These are phyloP conservation scores for Kryptopterus vitreolus DNA, from an alignment of 2,797 vertebrate species.

Conservation along the genomic window DNA sequence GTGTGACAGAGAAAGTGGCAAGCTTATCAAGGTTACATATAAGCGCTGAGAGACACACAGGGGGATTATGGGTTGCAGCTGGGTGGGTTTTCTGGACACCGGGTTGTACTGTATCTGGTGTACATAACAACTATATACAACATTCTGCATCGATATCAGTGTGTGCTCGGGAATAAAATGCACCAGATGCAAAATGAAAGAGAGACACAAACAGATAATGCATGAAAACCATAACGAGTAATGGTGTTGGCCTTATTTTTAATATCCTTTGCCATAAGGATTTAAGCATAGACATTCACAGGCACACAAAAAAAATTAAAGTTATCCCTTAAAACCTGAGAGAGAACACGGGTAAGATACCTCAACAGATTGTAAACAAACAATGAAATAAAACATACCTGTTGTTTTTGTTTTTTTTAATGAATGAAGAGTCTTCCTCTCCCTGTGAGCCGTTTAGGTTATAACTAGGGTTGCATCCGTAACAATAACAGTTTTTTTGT, in stretches of 20 bases:
- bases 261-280: constrained; percentile 45
- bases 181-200: neutral
- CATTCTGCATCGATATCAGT: neutral
- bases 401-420: neutral
- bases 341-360: constrained; percentile 51
- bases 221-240: constrained; percentile 36
- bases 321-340: constrained; percentile 55
- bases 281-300: constrained; percentile 50
- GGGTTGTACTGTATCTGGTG: neutral
- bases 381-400: constrained; percentile 24
- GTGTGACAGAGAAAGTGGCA: constrained; percentile 43
- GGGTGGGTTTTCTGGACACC: neutral
- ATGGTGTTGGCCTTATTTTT: constrained; percentile 48
- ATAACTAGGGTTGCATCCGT: constrained; percentile 20
- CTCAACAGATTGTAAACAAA: constrained; percentile 37
- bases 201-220: constrained; percentile 1
- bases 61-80: neutral
- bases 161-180: neutral
- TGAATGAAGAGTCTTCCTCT: neutral
- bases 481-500: neutral
- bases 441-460: constrained; percentile 3
- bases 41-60: constrained; percentile 6
- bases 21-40: constrained; percentile 44
- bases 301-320: constrained; percentile 49
- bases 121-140: neutral